A percentile compares a stretch with the other conserved stretches of the same genome.
Evolutionary conservation across 2,797 vertebrate species (phyloP).

Genomic region (Anas capensis): DNA sequence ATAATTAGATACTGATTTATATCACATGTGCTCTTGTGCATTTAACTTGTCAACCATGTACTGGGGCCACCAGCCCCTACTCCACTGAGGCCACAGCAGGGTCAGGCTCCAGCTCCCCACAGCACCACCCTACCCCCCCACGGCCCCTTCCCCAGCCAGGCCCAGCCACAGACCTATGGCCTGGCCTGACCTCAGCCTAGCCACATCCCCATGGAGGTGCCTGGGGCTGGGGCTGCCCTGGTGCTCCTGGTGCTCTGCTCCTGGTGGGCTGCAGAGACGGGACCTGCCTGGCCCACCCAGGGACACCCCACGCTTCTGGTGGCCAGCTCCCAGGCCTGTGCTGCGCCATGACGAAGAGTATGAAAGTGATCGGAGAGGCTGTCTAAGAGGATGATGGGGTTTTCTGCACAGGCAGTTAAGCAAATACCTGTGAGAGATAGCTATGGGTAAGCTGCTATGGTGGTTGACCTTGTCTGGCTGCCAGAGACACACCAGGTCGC

Average conservation of each 20-base stretch:
- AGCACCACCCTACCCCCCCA: too few species aligned
- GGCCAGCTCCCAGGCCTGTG: too few species aligned
- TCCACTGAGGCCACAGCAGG: rapidly evolving
- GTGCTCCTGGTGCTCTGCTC: neutral
- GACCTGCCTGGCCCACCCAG: too few species aligned
- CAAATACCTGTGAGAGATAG: too few species aligned
- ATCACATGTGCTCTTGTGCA: neutral
- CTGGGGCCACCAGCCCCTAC: neutral
- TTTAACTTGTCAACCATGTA: neutral
- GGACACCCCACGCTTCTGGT: too few species aligned
- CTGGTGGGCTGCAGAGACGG: neutral
- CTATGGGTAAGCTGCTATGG: neutral
- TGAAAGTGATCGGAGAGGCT: too few species aligned
- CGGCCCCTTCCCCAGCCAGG: rapidly evolving
- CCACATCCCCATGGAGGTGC: neutral
- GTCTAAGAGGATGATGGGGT: too few species aligned
- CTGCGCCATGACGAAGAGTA: too few species aligned
- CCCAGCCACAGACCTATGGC: neutral
- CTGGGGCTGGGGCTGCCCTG: rapidly evolving
- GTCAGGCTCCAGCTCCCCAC: neutral
- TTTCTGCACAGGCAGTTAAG: too few species aligned
- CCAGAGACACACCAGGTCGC: too few species aligned
- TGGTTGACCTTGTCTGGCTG: neutral
- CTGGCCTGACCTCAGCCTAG: rapidly evolving
- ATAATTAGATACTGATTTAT: neutral